Conservation (phyloP, 2,113 vertebrate genomes). For the Mormoops blainvillei region DNA sequence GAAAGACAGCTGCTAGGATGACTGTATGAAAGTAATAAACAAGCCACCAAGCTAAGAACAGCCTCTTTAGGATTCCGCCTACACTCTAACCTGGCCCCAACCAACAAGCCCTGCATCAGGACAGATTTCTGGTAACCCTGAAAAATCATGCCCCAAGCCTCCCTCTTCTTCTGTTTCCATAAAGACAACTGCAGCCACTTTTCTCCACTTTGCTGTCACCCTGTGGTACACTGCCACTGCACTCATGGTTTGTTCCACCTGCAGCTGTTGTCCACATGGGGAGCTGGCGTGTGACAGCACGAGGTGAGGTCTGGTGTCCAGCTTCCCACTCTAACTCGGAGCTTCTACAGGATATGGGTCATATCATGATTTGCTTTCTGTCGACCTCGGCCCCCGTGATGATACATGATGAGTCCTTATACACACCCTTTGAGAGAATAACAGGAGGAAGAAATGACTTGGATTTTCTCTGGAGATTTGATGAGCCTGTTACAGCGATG, state of each 20-base stretch:
- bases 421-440: not conserved
- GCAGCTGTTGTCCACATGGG: rapidly evolving
- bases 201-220: not conserved
- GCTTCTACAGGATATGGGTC: not conserved
- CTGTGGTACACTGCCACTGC: not conserved
- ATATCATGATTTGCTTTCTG: not conserved
- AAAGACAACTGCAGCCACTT: not conserved
- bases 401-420: not conserved
- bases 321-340: not conserved
- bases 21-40: not conserved
- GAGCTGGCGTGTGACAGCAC: rapidly evolving
- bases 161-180: not conserved
- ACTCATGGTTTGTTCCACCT: rapidly evolving
- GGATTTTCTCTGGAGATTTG: not conserved
- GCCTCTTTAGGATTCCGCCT: not conserved
- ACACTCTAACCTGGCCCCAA: not conserved
- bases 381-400: not conserved
- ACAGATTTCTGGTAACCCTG: not conserved
- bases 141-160: rapidly evolving
- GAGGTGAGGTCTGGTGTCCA: too few species aligned
- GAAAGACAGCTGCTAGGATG: not conserved
- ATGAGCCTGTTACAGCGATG: not conserved
- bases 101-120: not conserved
- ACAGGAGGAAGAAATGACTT: not conserved
- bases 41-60: not conserved